A percentile compares a stretch with the other conserved stretches of the same genome.
Conservation (phyloP, 2,113 vertebrate species). For the Eonycteris spelaea region DNA sequence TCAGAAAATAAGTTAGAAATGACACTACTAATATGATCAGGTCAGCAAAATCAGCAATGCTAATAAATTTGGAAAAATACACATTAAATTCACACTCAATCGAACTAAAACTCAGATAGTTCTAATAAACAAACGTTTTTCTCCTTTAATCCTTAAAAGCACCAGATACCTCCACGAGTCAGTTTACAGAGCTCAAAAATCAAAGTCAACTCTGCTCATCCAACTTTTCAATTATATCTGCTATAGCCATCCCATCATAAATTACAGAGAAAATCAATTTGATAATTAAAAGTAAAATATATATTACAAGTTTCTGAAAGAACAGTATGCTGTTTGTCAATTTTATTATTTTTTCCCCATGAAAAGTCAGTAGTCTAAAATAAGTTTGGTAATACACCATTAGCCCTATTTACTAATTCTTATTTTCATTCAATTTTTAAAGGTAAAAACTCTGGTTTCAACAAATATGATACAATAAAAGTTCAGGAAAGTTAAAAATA, state of each 20-base stretch:
- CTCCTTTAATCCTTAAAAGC: background rate
- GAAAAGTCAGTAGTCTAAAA: background rate
- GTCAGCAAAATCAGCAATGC: background rate
- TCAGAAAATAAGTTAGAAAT: slow-evolving; percentile 50
- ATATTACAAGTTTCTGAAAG: background rate
- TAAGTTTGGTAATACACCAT: background rate
- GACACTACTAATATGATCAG: slow-evolving; percentile 3
- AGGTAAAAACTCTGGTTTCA: slow-evolving; percentile 30
- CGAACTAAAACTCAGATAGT: background rate
- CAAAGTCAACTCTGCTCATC: background rate
- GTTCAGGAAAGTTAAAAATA: background rate
- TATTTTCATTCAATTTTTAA: slow-evolving; percentile 33
- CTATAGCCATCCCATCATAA: background rate
- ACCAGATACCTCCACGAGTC: background rate
- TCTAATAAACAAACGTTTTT: background rate
- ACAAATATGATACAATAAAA: background rate
- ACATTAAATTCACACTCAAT: background rate
- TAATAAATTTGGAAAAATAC: background rate
- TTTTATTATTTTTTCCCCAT: slow-evolving; percentile 22
- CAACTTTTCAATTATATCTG: slow-evolving; percentile 18
- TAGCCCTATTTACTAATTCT: background rate
- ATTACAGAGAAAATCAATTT: slow-evolving; percentile 8
- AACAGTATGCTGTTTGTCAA: background rate
- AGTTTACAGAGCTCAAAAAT: background rate
- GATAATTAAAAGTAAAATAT: slow-evolving; percentile 38